Conservation (phyloP, 2,797 vertebrate genomes). For the Enoplosus armatus region DNA sequence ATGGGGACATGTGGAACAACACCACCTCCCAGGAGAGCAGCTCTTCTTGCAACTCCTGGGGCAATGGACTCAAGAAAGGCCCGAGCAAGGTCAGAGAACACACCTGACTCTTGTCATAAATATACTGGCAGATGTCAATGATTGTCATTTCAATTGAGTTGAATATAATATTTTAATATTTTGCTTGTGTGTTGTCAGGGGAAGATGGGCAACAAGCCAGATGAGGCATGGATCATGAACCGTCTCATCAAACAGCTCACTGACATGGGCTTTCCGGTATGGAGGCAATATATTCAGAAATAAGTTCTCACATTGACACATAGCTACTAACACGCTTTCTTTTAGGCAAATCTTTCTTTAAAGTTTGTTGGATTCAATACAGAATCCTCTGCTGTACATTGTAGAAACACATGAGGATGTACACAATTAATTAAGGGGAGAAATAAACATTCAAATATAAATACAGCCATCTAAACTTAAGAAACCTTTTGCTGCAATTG, state of each 20-base stretch:
- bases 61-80: constrained; percentile 93
- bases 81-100: constrained; percentile 89
- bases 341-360: background rate
- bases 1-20: constrained; percentile 96
- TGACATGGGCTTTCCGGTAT: constrained; percentile 99
- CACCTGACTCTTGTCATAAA: background rate
- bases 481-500: background rate
- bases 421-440: background rate
- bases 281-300: background rate
- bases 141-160: background rate
- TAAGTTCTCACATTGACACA: background rate
- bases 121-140: background rate
- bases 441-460: background rate
- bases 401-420: background rate
- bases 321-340: background rate
- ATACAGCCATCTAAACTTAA: background rate
- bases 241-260: constrained; percentile 98
- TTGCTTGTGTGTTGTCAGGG: constrained; percentile 79
- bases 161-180: background rate
- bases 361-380: background rate
- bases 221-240: constrained; percentile 97
- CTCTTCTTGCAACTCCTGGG: constrained; percentile 96
- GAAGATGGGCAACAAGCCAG: constrained; percentile 94
- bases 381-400: background rate
- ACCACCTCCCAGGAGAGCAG: constrained; percentile 94